Evolutionary conservation across 2,113 vertebrate species (phyloP).

Genomic region (Hippocampus guttulatus): DNA sequence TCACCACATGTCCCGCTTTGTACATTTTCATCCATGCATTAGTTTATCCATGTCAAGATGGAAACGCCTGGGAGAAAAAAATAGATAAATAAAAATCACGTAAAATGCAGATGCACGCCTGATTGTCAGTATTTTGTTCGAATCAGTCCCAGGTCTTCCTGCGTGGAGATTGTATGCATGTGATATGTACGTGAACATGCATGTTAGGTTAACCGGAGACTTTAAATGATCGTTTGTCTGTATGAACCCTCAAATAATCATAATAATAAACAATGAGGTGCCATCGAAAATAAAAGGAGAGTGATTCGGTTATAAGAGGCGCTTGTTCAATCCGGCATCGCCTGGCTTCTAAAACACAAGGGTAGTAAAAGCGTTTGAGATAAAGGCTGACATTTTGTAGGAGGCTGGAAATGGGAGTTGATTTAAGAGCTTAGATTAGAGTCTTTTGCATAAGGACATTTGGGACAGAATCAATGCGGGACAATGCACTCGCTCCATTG

Average conservation of each 20-base stretch:
- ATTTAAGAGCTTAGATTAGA: constrained; percentile 50
- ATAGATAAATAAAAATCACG: too few species aligned
- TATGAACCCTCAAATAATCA: too few species aligned
- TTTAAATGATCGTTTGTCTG: too few species aligned
- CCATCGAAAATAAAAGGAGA: neutral
- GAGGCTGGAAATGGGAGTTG: constrained; percentile 41
- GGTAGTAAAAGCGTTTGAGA: constrained; percentile 27
- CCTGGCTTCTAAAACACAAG: neutral
- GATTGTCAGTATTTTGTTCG: too few species aligned
- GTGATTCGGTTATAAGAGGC: neutral
- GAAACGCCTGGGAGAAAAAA: too few species aligned
- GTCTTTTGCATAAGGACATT: constrained; percentile 55
- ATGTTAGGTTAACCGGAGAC: too few species aligned
- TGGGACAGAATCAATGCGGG: constrained; percentile 51
- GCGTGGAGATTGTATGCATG: too few species aligned
- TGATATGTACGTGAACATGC: too few species aligned
- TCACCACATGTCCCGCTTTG: neutral
- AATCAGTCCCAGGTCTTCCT: too few species aligned
- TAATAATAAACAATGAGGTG: neutral
- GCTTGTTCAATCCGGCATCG: neutral
- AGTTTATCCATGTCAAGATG: too few species aligned
- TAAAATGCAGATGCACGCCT: too few species aligned
- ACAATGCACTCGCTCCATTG: constrained; percentile 4
- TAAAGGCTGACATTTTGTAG: constrained; percentile 35
- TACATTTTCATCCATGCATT: too few species aligned